Base-by-base conservation (phyloP, 2,888 invertebrate species). In the Blomia tropicalis region DNA sequence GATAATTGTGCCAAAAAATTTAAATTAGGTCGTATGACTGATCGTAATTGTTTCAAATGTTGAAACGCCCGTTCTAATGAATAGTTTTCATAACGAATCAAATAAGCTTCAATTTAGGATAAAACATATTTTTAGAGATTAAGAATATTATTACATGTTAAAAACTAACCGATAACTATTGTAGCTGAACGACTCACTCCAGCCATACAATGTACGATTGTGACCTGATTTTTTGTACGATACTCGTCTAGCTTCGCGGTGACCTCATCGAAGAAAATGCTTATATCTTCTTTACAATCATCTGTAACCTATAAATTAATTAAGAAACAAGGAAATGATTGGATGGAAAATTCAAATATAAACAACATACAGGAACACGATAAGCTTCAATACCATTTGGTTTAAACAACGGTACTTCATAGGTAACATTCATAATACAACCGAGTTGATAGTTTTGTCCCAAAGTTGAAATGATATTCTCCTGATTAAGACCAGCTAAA, bases 371-470 rank as follows among this genome's bases (percentile, higher is more conserved):
- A n/a, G n/a, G n/a, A n/a, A n/a, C n/a, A n/a, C n/a, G n/a, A n/a
- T n/a, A n/a, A n/a, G n/a, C n/a, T n/a, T n/a, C n/a, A 29, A 63
- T 59, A 43, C 63, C 62, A 23, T 56, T 58, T 36, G 62, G 36
- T 59, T 63, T 63, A 25, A 65, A 47, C 44, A 36, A 59, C 41
- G 61, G 61, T 44, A 61, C 61, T 56, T 65, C 62, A 47, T 62
- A 64, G n/a, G 59, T 56, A 47, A 63, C 62, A 25, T 58, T 63
- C 11, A 63, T 51, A 67, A 71, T 67, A n/a, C n/a, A n/a, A n/a
- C n/a, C n/a, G n/a, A n/a, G n/a, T n/a, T n/a, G n/a, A n/a, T n/a
- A n/a, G n/a, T n/a, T n/a, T n/a, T n/a, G n/a, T n/a, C n/a, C n/a
- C n/a, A n/a, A n/a, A n/a, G n/a, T n/a, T n/a, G n/a, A n/a, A n/a